Evolutionary conservation across 1,140 invertebrate genomes (phyloP).

Genomic region (Sitodiplosis mosellana): DNA sequence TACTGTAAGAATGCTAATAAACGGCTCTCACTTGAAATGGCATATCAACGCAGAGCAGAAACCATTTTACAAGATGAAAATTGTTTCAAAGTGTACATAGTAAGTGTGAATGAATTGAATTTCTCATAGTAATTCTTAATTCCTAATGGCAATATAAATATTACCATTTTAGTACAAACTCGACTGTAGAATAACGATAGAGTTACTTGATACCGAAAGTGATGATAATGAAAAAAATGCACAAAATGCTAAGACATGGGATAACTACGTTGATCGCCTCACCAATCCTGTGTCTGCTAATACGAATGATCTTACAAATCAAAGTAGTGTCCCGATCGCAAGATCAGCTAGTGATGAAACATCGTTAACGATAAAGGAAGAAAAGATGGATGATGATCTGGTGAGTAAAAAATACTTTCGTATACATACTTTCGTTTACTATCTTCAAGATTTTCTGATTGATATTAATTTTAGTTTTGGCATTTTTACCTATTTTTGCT

Average conservation of each 20-base stretch:
- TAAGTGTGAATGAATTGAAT: slow-evolving; percentile 26
- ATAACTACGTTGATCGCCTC: slow-evolving; percentile 53
- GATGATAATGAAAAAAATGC: slow-evolving; percentile 29
- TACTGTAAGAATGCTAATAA: slow-evolving; percentile 43
- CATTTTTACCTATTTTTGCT: no score
- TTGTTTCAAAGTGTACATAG: slow-evolving; percentile 73
- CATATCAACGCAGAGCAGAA: slow-evolving; percentile 65
- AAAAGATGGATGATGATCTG: slow-evolving; percentile 21
- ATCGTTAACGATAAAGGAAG: slow-evolving; percentile 17
- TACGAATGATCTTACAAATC: slow-evolving; percentile 1
- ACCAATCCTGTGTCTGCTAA: slow-evolving; percentile 17
- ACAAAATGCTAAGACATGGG: slow-evolving; percentile 44
- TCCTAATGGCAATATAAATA: no score
- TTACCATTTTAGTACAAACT: slow-evolving; percentile 56
- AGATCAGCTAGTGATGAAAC: slow-evolving; percentile 2
- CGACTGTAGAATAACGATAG: slow-evolving; percentile 71
- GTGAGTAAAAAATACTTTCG: no score
- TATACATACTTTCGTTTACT: no score
- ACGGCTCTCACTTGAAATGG: slow-evolving; percentile 41
- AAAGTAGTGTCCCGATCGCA: slow-evolving; percentile 3
- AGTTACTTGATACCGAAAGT: slow-evolving; percentile 65
- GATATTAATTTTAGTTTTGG: no score
- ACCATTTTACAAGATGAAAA: slow-evolving; percentile 65
- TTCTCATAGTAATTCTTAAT: neutral
- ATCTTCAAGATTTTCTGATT: no score